Percentiles rank a stretch among this genome's conserved stretches.
Conservation (phyloP, 2,797 vertebrate species). For the Urophycis tenuis region DNA sequence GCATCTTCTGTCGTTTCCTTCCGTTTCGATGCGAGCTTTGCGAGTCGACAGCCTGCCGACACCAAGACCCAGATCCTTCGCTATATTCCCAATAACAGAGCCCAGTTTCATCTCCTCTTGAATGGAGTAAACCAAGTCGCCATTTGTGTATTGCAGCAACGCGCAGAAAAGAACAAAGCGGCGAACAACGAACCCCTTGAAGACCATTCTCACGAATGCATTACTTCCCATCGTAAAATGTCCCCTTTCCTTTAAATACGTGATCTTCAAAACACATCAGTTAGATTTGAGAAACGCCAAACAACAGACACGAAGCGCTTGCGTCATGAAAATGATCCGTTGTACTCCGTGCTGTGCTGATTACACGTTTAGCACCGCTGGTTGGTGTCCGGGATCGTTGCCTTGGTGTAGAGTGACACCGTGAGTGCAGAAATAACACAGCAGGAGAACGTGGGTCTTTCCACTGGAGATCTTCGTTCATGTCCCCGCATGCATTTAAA, state of each 20-base stretch:
- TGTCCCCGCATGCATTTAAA: not conserved
- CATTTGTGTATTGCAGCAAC: constrained; percentile 22
- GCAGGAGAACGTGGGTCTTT: not conserved
- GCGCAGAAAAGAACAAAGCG: constrained; percentile 34
- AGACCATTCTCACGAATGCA: not conserved
- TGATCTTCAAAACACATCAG: not conserved
- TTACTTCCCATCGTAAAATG: not conserved
- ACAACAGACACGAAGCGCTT: not conserved
- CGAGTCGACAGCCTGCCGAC: constrained; percentile 35
- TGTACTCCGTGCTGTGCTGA: not conserved
- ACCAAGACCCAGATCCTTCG: constrained; percentile 54
- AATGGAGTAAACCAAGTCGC: constrained; percentile 57
- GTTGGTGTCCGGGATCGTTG: not conserved
- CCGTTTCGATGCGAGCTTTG: constrained; percentile 53
- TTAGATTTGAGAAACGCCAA: not conserved
- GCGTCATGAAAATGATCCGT: too few species aligned
- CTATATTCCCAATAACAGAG: constrained; percentile 62
- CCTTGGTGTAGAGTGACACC: constrained; percentile 42
- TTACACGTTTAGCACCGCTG: not conserved
- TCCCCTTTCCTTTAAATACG: not conserved
- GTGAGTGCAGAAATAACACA: constrained; percentile 24
- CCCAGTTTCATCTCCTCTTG: constrained; percentile 61
- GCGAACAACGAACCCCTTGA: not conserved
- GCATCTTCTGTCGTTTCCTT: constrained; percentile 38
- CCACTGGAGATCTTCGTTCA: not conserved